These are phyloP conservation scores for Hydraecia micacea DNA, from an alignment of 2,888 invertebrate species.

Conservation along the genomic window DNA sequence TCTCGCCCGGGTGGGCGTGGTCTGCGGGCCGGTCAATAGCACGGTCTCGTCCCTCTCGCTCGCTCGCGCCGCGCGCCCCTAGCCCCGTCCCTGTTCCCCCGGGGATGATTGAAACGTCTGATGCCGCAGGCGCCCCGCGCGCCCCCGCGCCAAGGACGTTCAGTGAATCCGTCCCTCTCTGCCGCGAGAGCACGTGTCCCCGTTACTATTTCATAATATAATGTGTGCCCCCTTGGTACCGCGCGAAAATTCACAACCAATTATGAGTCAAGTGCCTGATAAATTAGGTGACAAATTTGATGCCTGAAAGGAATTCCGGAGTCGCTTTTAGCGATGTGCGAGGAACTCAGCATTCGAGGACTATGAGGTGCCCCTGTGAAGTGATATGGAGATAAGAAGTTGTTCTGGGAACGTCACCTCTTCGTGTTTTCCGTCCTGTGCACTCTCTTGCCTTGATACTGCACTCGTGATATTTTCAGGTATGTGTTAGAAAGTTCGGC, in stretches of 20 bases:
- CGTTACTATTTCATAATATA: constrained; percentile 89
- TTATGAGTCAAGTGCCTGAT: constrained; percentile 90
- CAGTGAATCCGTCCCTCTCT: constrained; percentile 91
- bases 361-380: constrained; percentile 83
- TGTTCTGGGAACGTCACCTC: constrained; percentile 81
- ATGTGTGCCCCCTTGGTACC: constrained; percentile 88
- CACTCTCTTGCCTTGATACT: constrained; percentile 82
- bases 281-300: constrained; percentile 86
- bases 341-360: constrained; percentile 82
- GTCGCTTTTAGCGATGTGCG: constrained; percentile 84
- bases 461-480: constrained; percentile 82
- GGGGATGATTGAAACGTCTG: constrained; percentile 91
- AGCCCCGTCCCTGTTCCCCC: constrained; percentile 81
- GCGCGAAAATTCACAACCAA: constrained; percentile 89
- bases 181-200: constrained; percentile 90
- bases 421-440: constrained; percentile 88
- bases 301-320: constrained; percentile 86
- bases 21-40: constrained; percentile 90
- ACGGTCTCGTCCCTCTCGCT: constrained; percentile 84
- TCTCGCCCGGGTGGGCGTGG: constrained; percentile 90
- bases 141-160: constrained; percentile 90
- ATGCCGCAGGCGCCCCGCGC: constrained; percentile 90
- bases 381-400: constrained; percentile 89
- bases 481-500: constrained; percentile 68
- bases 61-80: constrained; percentile 68